phyloP scores from a whole-genome alignment of 2,113 vertebrate genomes.

The Lipotes vexillifer region DNA sequence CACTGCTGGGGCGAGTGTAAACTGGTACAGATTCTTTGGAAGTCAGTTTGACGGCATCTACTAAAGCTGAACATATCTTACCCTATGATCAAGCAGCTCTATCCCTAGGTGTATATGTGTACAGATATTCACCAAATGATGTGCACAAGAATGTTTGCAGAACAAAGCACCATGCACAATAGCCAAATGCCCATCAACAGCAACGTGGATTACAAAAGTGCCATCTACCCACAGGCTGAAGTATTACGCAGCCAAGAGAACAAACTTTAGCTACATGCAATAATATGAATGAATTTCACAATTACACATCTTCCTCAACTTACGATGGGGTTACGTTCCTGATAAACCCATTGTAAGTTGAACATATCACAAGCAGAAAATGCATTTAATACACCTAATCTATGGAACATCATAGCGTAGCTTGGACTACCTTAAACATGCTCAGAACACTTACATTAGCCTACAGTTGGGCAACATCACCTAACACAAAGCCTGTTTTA shows the following conservation, averaged over 20 bases:
- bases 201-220: not conserved
- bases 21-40: not conserved
- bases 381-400: not conserved
- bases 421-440: not conserved
- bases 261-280: not conserved
- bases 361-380: not conserved
- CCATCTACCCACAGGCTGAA: not conserved
- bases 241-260: not conserved
- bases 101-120: not conserved
- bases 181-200: not conserved
- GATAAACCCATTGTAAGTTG: not conserved
- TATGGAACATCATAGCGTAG: not conserved
- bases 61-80: not conserved
- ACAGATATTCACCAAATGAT: not conserved
- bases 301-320: not conserved
- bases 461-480: not conserved
- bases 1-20: not conserved
- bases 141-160: not conserved
- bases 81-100: not conserved
- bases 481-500: not conserved
- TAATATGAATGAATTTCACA: not conserved
- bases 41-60: not conserved
- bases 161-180: rapidly evolving
- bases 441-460: not conserved
- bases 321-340: not conserved